Base-by-base conservation (phyloP, 2,888 invertebrate genomes). In the Aelia acuminata region DNA sequence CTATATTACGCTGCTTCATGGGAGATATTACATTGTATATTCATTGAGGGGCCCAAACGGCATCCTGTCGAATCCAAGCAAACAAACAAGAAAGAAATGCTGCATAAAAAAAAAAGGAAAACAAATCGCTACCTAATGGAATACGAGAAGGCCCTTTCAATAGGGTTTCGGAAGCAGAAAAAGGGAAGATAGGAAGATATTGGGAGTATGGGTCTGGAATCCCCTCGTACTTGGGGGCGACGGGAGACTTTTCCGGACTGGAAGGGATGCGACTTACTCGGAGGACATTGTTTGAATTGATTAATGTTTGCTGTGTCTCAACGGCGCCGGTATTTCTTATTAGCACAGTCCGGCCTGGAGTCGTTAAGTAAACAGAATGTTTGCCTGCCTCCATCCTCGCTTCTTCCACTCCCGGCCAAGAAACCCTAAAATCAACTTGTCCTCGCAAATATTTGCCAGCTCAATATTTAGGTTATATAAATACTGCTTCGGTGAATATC, bases 201-300 rank as follows among this genome's bases (percentile, higher is more conserved):
- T 31, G 7, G 3, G 39, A 20, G 75, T 39, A 75, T 26, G 63
- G 63, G 35, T 70, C 63, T 31, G 63, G 8, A 70, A 70, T 15
- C 35, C 35, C 35, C 18, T 70, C 7, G 31, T 70, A 26, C 26
- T 57, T 57, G n/a, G 26, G 13, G n/a, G 20, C 20, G n/a, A 22
- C 1, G 2, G 53, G n/a, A 53, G n/a, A 63, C 63, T 63, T 63
- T 63, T 63, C 26, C 31, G 53, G 53, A 53, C n/a, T 10, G 31
- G 39, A 1, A 1, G 75, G 39, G 75, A 10, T 31, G 75, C 11
- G 75, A 10, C 35, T 13, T 18, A 1, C 35, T 70, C 8, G 18
- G 35, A 75, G 75, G 80, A 80, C 43, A 80, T 80, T 80, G 80
- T 80, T 80, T 80, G 80, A 80, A 80, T 47, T 80, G 80, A 80